A percentile compares a stretch with the other conserved stretches of the same genome.
phyloP scores from a whole-genome alignment of 2,797 vertebrate species.

The Rhincodon typus region DNA sequence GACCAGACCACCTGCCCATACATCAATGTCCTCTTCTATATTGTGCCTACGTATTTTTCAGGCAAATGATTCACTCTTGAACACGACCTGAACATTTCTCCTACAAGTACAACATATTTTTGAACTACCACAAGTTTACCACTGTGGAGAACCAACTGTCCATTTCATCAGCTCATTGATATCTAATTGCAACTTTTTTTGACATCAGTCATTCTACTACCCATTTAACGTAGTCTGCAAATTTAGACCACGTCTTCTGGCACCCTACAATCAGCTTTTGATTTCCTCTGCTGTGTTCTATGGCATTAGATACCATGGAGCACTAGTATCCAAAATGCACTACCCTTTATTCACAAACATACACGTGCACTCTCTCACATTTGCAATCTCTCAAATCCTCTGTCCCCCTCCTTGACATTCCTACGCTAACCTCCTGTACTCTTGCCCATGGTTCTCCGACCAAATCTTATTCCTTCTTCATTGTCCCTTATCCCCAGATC shows the following conservation, averaged over 20 bases:
- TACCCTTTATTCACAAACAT: neutral
- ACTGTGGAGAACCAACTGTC: neutral
- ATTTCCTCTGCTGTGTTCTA: neutral
- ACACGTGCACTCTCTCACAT: neutral
- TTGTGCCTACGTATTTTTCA: neutral
- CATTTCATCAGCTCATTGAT: neutral
- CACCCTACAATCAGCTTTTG: neutral
- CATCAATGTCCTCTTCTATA: neutral
- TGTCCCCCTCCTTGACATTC: too few relatives aligned
- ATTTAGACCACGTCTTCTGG: too few relatives aligned
- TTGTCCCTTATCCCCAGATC: neutral
- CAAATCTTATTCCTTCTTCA: neutral
- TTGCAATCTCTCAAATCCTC: too few relatives aligned
- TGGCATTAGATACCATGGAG: neutral
- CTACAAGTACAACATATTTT: neutral
- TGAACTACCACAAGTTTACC: neutral
- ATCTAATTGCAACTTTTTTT: neutral
- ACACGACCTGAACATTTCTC: neutral
- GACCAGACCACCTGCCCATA: neutral
- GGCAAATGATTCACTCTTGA: neutral
- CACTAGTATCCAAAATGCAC: neutral
- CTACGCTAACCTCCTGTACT: too few relatives aligned
- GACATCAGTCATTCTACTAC: too few relatives aligned
- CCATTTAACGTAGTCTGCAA: too few relatives aligned
- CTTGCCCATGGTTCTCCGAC: too few relatives aligned